Evolutionary conservation across 2,888 invertebrate genomes (phyloP).

Genomic region (Drosophila mettleri): DNA sequence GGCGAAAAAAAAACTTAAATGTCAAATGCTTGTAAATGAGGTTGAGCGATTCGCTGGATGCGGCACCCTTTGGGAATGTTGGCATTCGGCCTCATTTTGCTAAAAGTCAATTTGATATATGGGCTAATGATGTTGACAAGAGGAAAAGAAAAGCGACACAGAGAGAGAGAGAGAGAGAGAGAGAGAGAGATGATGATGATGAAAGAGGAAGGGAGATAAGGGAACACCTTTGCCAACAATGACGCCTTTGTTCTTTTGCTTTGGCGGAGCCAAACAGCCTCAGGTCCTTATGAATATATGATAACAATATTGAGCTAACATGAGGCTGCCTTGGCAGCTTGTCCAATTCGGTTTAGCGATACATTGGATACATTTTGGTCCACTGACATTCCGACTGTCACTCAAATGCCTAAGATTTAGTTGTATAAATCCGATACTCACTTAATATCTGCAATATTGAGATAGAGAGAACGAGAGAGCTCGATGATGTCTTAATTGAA

Average conservation of each 20-base stretch:
- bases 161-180: background rate
- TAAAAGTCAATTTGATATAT: conserved; percentile 62
- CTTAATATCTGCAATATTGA: background rate
- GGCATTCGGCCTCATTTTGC: conserved; percentile 42
- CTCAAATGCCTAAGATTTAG: background rate
- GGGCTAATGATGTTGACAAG: conserved; percentile 68
- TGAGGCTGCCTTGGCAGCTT: background rate
- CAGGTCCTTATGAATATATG: conserved; percentile 5
- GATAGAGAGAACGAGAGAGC: background rate
- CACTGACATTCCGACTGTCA: background rate
- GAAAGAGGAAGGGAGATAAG: background rate
- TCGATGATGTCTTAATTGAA: background rate
- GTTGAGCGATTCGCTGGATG: conserved; percentile 10
- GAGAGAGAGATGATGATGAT: background rate
- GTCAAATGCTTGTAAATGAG: conserved; percentile 37
- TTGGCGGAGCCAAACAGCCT: background rate
- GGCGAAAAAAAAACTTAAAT: conserved; percentile 6
- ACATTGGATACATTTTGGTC: too few species aligned
- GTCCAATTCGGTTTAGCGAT: background rate
- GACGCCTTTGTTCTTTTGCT: conserved; percentile 6
- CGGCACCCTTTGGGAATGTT: conserved; percentile 35
- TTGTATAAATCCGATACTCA: background rate
- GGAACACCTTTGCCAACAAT: conserved; percentile 18
- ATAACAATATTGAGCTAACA: background rate
- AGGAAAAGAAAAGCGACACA: background rate